Base-by-base conservation (phyloP, 1,140 invertebrate genomes). In the Dendroctonus valens region DNA sequence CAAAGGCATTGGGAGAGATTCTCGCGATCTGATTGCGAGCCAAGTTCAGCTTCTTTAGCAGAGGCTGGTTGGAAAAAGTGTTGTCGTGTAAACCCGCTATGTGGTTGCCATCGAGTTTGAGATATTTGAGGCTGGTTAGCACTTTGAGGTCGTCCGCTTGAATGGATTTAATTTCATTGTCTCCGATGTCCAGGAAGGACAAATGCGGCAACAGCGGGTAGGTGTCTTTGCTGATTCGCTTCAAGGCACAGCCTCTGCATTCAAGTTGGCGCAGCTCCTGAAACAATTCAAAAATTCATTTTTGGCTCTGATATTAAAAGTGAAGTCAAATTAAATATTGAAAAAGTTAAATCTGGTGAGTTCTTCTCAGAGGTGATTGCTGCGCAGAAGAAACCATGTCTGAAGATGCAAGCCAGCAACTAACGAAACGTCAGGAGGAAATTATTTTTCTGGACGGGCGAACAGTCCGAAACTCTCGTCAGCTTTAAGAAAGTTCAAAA, bases 81-180 rank as follows among this genome's bases (percentile, higher is more conserved):
- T 85, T 80, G 72, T 89, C 87, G 37, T 86, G 81, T 44, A 91
- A 78, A 8, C 86, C 84, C 6, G 86, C 85, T 51, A 92, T 78
- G 72, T 88, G 85, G 80, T 92, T 93, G 39, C 89, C 88, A 70
- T 92, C 89, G 65, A 92, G 78, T 70, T 83, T 80, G 44, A 93
- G 79, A 70, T 84, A 82, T 73, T 84, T 84, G 39, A 93, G 78
- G 67, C 83, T 84, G 70, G 83, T 84, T 60, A 91, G 80, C 70
- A 86, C 84, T 62, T 82, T 81, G 70, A 91, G 89, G 71, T 88
- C 86, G 67, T 91, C 88, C 8, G 86, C 78, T 66, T 84, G 84
- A 52, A 93, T 78, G 75, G 87, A 85, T 75, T 86, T 87, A 69
- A 93, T 87, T 69, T 85, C 76, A 73, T 93, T 93, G 70, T 90